These are phyloP conservation scores for Porites evermanni DNA, from an alignment of 92 coral and sea anemone genomes.

Conservation along the genomic window DNA sequence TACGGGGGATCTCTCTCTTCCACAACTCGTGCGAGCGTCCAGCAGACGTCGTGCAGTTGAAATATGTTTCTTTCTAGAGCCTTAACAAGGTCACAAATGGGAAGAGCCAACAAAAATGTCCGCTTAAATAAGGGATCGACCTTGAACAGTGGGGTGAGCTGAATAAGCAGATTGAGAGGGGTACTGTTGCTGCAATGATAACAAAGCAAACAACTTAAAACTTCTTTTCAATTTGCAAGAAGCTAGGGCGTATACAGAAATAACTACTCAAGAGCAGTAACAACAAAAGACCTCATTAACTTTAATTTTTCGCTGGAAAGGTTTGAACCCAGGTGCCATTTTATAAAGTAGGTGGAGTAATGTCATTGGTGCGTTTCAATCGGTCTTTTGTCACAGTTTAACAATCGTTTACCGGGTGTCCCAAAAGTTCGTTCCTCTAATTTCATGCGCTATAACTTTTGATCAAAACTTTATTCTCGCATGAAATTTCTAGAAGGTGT, in stretches of 20 bases:
- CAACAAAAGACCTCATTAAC: no score
- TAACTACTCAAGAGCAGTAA: no score
- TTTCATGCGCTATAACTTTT: no score
- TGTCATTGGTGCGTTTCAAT: no score
- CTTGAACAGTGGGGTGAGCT: conserved; percentile 56
- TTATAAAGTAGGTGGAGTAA: no score
- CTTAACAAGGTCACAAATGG: conserved; percentile 50
- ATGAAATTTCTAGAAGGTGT: no score
- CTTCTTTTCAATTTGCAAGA: background rate
- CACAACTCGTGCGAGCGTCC: conserved; percentile 55
- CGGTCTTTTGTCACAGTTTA: no score
- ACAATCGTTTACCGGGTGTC: no score
- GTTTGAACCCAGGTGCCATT: no score
- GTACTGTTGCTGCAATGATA: conserved; percentile 1
- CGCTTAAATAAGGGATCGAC: conserved; percentile 76
- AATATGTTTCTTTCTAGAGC: conserved; percentile 44
- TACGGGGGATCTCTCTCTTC: conserved; percentile 21
- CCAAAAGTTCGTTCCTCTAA: no score
- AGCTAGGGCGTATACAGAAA: background rate
- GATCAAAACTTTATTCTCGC: no score
- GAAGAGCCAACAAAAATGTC: conserved; percentile 68
- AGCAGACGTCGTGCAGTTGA: conserved; percentile 68
- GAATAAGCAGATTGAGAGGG: conserved; percentile 2
- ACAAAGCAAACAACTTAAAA: background rate
- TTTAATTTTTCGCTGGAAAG: no score